These are phyloP conservation scores for Mustela lutreola DNA, from an alignment of 2,113 vertebrate species.

Conservation along the genomic window DNA sequence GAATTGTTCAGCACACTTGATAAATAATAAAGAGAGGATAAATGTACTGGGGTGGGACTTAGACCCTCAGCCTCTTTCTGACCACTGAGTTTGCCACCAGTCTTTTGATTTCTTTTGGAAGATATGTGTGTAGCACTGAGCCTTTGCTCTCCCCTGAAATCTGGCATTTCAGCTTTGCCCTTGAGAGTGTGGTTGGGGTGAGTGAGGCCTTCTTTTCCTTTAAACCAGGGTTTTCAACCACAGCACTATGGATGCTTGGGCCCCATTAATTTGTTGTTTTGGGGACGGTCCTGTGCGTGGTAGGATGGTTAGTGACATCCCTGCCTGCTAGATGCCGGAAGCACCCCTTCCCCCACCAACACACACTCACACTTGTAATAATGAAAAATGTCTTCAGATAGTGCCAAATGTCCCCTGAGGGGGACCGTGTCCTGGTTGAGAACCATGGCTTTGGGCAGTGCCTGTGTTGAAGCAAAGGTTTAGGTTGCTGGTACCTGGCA, in stretches of 20 bases:
- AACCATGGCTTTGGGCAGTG: not conserved
- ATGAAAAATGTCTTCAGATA: not conserved
- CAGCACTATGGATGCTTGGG: not conserved
- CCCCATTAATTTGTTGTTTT: not conserved
- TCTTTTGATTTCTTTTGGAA: not conserved
- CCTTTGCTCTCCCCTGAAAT: not conserved
- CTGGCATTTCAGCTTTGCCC: not conserved
- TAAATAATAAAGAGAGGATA: not conserved
- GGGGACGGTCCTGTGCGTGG: not conserved
- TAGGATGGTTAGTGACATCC: not conserved
- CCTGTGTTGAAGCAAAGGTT: not conserved
- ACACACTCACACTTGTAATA: not conserved
- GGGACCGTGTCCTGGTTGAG: not conserved
- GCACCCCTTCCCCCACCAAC: not conserved
- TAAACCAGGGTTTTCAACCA: not conserved
- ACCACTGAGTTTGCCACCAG: not conserved
- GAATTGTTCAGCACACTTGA: not conserved
- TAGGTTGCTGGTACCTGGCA: not conserved
- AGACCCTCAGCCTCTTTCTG: not conserved
- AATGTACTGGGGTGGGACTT: not conserved
- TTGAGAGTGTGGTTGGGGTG: not conserved
- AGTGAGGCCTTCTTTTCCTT: not conserved
- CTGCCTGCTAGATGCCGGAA: not conserved
- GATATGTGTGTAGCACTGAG: fast-evolving
- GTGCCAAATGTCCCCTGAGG: not conserved